These are phyloP conservation scores for Aplocera efformata DNA, from an alignment of 2,888 invertebrate species.

Conservation along the genomic window DNA sequence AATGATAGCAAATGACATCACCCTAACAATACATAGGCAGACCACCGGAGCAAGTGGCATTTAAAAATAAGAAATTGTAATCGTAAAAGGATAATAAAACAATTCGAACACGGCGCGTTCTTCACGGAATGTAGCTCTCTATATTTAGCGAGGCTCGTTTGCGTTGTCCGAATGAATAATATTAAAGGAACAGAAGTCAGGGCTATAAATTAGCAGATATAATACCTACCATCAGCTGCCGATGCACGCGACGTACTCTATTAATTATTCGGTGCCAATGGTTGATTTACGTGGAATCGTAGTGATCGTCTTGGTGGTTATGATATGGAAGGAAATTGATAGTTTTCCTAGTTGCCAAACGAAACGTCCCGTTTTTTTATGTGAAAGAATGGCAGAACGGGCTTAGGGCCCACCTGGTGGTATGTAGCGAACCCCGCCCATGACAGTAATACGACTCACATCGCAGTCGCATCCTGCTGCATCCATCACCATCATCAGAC, in stretches of 20 bases:
- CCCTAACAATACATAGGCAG: conserved; percentile 50
- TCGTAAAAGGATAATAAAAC: conserved; percentile 62
- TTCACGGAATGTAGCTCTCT: conserved; percentile 64
- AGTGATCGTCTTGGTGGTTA: neutral
- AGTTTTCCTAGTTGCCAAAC: no score
- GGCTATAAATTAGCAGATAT: conserved; percentile 74
- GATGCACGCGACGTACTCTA: conserved; percentile 55
- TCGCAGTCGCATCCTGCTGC: no score
- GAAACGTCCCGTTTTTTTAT: no score
- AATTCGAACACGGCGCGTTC: conserved; percentile 58
- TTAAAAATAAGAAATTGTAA: conserved; percentile 59
- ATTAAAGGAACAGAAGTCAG: conserved; percentile 71
- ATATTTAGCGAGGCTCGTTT: conserved; percentile 71
- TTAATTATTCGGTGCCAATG: no score
- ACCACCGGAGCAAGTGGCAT: conserved; percentile 46
- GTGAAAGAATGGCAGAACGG: no score
- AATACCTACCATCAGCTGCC: conserved; percentile 69
- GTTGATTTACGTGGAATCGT: conserved; percentile 43
- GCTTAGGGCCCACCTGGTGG: no score
- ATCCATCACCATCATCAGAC: no score
- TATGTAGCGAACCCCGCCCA: no score
- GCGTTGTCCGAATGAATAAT: conserved; percentile 67
- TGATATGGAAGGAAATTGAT: no score
- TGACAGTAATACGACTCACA: no score
- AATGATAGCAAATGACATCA: conserved; percentile 73